These are phyloP conservation scores for Epizoanthus rinbou DNA, from an alignment of 92 coral and sea anemone genomes.

Conservation along the genomic window DNA sequence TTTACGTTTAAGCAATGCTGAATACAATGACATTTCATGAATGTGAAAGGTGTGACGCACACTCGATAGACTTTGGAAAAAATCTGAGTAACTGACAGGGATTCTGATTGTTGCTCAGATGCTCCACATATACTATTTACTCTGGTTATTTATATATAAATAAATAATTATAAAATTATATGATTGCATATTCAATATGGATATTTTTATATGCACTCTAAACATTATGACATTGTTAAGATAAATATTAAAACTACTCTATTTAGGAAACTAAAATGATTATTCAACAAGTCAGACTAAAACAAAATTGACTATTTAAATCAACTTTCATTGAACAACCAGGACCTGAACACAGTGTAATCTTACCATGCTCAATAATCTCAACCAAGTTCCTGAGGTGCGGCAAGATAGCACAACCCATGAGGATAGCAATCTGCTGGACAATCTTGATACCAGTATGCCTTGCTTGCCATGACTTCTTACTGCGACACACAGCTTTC, in stretches of 20 bases:
- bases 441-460: conserved; percentile 99
- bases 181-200: too few species aligned
- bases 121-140: background rate
- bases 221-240: too few species aligned
- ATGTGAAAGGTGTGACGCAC: background rate
- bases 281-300: too few species aligned
- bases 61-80: background rate
- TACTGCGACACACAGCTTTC: conserved; percentile 99
- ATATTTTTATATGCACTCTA: too few species aligned
- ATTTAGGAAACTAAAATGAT: too few species aligned
- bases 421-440: conserved; percentile 98
- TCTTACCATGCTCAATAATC: conserved; percentile 98
- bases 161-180: too few species aligned
- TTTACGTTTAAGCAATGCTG: too few species aligned
- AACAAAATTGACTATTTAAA: too few species aligned
- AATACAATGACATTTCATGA: too few species aligned
- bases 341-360: background rate
- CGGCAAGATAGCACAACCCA: conserved; percentile 99
- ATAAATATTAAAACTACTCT: too few species aligned
- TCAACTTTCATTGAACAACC: too few species aligned
- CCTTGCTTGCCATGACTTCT: conserved; percentile 99
- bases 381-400: conserved; percentile 97
- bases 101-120: background rate
- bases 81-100: background rate
- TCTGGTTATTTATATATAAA: too few species aligned